Percentiles rank a stretch among this genome's conserved stretches.
Evolutionary conservation across 2,113 vertebrate genomes (phyloP).

Genomic region (Strix aluco): DNA sequence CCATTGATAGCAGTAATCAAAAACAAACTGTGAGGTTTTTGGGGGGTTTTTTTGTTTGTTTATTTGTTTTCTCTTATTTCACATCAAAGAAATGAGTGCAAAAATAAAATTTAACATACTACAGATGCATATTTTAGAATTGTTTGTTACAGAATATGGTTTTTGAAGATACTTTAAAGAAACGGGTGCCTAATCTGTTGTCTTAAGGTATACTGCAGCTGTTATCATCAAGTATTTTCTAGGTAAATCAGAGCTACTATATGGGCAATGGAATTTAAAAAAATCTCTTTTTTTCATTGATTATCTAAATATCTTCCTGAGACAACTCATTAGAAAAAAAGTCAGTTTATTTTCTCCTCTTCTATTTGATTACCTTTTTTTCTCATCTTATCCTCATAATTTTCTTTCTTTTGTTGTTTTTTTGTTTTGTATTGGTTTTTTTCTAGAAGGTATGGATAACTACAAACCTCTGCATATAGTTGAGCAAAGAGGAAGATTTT

Average conservation of each 20-base stretch:
- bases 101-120: not conserved
- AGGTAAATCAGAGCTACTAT: not conserved
- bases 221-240: not conserved
- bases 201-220: not conserved
- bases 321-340: not conserved
- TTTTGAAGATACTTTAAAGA: not conserved
- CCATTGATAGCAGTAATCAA: not conserved
- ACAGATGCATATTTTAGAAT: not conserved
- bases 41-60: not conserved
- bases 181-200: not conserved
- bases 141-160: not conserved
- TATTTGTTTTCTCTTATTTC: not conserved
- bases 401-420: too few relatives aligned
- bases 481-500: not conserved
- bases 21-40: rapidly evolving
- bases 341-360: not conserved
- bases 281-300: not conserved
- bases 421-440: too few relatives aligned
- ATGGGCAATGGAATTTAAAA: not conserved
- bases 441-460: not conserved
- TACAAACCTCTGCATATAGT: not conserved
- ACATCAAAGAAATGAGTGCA: not conserved
- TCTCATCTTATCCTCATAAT: not conserved
- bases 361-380: not conserved
- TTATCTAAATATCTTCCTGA: not conserved